phyloP scores from a whole-genome alignment of 2,888 invertebrate species.

The Agonopterix subpropinquella region DNA sequence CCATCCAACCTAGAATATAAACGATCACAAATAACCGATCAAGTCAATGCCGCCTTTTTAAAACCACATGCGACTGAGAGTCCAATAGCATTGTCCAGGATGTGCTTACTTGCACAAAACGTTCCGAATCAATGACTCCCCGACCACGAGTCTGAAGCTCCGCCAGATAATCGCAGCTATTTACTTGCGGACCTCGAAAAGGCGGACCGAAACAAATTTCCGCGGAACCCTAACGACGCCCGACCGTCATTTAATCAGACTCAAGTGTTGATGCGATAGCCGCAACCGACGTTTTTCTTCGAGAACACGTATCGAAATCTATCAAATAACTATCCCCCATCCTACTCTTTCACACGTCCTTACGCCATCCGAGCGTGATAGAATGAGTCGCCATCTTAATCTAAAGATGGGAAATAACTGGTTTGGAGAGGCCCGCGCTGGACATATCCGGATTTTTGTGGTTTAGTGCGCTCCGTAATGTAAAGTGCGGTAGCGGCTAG shows the following conservation, averaged over 20 bases:
- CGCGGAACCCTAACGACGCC: slow-evolving; percentile 43
- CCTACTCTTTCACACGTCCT: slow-evolving; percentile 11
- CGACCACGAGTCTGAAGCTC: slow-evolving; percentile 3
- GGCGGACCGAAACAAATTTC: slow-evolving; percentile 47
- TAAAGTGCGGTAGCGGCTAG: slow-evolving; percentile 21
- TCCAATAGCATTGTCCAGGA: background rate
- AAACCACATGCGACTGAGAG: no score
- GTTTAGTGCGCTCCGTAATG: slow-evolving; percentile 33
- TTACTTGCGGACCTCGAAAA: slow-evolving; percentile 37
- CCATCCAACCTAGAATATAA: no score
- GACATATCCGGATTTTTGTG: slow-evolving; percentile 52
- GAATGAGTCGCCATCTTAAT: slow-evolving; percentile 32
- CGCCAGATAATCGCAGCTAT: slow-evolving; percentile 27
- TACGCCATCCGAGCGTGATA: slow-evolving; percentile 4
- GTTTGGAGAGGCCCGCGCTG: slow-evolving; percentile 40
- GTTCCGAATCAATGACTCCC: slow-evolving; percentile 25
- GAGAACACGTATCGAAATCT: slow-evolving; percentile 37
- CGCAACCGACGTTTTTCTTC: slow-evolving; percentile 29
- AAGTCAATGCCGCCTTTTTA: no score
- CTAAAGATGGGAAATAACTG: slow-evolving; percentile 52
- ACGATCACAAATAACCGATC: no score
- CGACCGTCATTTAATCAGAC: slow-evolving; percentile 61
- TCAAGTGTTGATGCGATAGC: slow-evolving; percentile 54
- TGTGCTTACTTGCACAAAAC: slow-evolving; percentile 11
- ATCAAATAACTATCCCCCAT: slow-evolving; percentile 24